A percentile compares a stretch with the other conserved stretches of the same genome.
These are phyloP conservation scores for Otis tarda DNA, from an alignment of 2,113 vertebrate genomes.

Conservation along the genomic window DNA sequence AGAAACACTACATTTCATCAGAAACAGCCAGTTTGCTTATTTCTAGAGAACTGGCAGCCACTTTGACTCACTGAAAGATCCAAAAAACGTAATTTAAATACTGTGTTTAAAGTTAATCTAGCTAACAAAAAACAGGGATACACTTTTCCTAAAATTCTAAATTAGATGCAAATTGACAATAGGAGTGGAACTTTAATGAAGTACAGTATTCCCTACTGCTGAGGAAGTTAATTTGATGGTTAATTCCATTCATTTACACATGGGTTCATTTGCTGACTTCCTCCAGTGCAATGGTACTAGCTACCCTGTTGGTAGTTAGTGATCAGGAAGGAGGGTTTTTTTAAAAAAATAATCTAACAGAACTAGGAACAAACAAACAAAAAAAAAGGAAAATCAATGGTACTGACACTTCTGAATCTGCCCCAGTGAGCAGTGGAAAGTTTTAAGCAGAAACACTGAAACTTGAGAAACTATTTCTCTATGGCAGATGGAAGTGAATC, in stretches of 20 bases:
- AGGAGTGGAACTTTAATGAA: slow-evolving; percentile 27
- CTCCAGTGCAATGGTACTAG: neutral
- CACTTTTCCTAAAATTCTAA: slow-evolving; percentile 38
- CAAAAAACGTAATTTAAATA: slow-evolving; percentile 54
- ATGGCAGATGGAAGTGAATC: neutral
- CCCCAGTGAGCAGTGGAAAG: neutral
- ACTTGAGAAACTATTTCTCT: neutral
- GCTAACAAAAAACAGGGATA: slow-evolving; percentile 65
- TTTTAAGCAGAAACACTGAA: neutral
- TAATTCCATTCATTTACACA: slow-evolving; percentile 35
- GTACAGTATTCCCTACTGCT: neutral
- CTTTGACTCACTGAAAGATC: slow-evolving; percentile 60
- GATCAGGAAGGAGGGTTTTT: neutral
- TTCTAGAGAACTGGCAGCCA: slow-evolving; percentile 44
- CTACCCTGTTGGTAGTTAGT: neutral
- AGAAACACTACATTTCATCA: slow-evolving; percentile 33
- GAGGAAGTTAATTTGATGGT: slow-evolving; percentile 43
- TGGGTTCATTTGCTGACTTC: slow-evolving; percentile 5
- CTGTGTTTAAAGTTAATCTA: slow-evolving; percentile 63
- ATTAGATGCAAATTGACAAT: slow-evolving; percentile 58
- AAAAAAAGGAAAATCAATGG: neutral
- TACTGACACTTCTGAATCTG: neutral
- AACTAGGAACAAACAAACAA: neutral
- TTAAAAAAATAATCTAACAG: neutral
- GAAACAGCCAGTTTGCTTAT: slow-evolving; percentile 53